These are phyloP conservation scores for Trichosurus vulpecula DNA, from an alignment of 2,797 vertebrate genomes.

Conservation along the genomic window DNA sequence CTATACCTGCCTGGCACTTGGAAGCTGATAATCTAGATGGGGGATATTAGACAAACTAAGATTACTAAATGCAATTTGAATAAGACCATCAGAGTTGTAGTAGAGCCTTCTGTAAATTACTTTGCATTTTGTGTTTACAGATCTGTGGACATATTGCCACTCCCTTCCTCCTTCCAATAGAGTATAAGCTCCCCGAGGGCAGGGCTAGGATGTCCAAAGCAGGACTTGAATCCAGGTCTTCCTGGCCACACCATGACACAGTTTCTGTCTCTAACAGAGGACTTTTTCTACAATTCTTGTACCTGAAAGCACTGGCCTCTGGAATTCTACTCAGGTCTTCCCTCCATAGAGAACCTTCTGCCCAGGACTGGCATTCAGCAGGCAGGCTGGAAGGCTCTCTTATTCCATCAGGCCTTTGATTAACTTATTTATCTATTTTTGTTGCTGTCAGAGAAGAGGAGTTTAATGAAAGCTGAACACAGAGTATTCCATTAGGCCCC, in stretches of 20 bases:
- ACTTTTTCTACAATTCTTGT: neutral
- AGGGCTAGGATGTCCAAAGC: neutral
- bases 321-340: constrained; percentile 16
- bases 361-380: constrained; percentile 32
- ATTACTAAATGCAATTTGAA: neutral
- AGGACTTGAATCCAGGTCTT: neutral
- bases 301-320: neutral
- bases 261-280: neutral
- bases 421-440: constrained; percentile 73
- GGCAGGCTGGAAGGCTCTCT: neutral
- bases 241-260: neutral
- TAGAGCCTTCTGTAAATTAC: neutral
- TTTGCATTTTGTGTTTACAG: too few species aligned
- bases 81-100: neutral
- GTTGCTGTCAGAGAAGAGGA: constrained; percentile 65
- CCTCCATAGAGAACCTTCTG: constrained; percentile 21
- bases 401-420: constrained; percentile 72
- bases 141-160: too few species aligned
- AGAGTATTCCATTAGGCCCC: constrained; percentile 31
- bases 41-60: neutral
- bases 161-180: neutral
- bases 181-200: neutral
- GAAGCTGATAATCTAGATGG: neutral
- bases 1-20: neutral
- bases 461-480: constrained; percentile 30